Evolutionary conservation across 2,888 invertebrate species (phyloP).

Genomic region (Epistrophe grossulariae): DNA sequence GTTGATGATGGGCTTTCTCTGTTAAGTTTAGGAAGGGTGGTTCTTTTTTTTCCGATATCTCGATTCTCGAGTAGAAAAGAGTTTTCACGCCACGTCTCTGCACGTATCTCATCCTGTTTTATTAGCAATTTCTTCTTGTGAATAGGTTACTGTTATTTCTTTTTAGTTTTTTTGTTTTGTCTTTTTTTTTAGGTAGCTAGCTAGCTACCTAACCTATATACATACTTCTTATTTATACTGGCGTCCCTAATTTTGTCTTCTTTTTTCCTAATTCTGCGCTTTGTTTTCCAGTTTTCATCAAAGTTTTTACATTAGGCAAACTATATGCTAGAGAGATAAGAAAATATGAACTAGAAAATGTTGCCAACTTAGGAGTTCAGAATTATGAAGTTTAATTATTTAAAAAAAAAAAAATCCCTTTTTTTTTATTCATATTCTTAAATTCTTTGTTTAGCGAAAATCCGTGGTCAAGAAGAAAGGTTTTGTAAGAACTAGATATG

Average conservation of each 20-base stretch:
- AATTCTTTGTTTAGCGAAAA: too few relatives aligned
- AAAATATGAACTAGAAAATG: neutral
- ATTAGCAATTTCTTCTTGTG: constrained; percentile 62
- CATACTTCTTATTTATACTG: constrained; percentile 14
- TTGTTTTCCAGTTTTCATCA: constrained; percentile 40
- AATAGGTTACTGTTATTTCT: constrained; percentile 29
- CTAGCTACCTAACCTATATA: neutral
- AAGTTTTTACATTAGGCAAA: constrained; percentile 60
- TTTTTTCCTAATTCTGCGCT: constrained; percentile 16
- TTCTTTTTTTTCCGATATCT: constrained; percentile 15
- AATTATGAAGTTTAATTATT: neutral
- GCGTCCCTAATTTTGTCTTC: neutral
- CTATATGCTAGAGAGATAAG: constrained; percentile 22
- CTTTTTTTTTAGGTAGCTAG: neutral
- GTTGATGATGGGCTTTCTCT: constrained; percentile 15
- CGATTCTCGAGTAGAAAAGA: constrained; percentile 18
- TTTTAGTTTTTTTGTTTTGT: constrained; percentile 9
- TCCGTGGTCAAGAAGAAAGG: too few relatives aligned
- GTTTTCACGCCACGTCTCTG: constrained; percentile 65
- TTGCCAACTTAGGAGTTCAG: neutral
- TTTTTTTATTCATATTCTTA: too few relatives aligned
- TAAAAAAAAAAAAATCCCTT: too few relatives aligned
- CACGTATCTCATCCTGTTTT: constrained; percentile 66
- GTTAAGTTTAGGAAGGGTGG: neutral
- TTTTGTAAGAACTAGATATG: too few relatives aligned